Evolutionary conservation across 2,113 vertebrate species (phyloP), one percentile per base, ranked within the genome.

Genomic region (Solea solea): DNA sequence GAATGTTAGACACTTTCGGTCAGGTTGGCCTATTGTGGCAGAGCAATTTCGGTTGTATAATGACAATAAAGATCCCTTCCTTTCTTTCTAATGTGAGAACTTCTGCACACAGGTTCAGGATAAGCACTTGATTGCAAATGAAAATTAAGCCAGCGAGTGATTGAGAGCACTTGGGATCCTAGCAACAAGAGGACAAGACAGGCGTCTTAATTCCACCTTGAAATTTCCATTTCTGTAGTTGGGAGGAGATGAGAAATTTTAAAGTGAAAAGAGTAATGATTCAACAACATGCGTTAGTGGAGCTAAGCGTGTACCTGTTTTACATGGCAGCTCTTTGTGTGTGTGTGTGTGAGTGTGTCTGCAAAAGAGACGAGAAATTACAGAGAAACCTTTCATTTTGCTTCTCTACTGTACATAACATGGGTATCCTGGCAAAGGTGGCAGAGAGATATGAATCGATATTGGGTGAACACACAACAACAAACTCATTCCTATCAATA

Each of bases 381-480:
- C 66, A 21, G 21, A 21, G 21, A 21, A 21, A 21, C 21, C 21
- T 21, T 21, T 21, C 1, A 21, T 21, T 21, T 21, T 21, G 21
- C 21, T 1, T 21, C 46, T 52, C 25, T 55, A 21, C 25, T 50
- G 8, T 45, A 9, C 45, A 68, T 56, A 45, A 25, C 41, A 8
- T 28, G 53, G 50, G 42, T 61, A 69, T 61, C 3, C 2, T 56
- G 56, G 52, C 42, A 73, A 21, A 8, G 44, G 42, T 49, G 16
- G 39, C 56, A 54, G 48, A 16, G 48, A 79, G 53, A 87, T 63
- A 55, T 50, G 58, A 76, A 88, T 86, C 62, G 74, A 69, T 70
- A 82, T 76, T 72, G 71, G 44, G 25, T 52, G 68, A 77, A 70
- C 53, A 72, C 62, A 14, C 58, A 73, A 14, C 58, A 73, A 27